Evolutionary conservation across 2,888 invertebrate genomes (phyloP).

Genomic region (Amorpha juglandis): DNA sequence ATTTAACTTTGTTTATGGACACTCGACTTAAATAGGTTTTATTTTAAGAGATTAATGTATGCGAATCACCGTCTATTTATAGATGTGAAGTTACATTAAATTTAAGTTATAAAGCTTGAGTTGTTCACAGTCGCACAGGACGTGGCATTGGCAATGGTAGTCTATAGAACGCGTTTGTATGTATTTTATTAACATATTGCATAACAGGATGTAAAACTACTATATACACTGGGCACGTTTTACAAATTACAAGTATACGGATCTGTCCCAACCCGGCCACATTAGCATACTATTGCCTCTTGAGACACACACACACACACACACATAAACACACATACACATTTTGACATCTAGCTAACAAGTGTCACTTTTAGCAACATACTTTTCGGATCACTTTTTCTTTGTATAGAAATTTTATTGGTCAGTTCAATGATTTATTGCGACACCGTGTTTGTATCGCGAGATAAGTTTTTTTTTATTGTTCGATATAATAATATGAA

Average conservation of each 20-base stretch:
- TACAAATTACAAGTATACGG: slow-evolving; percentile 36
- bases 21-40: no score
- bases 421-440: slow-evolving; percentile 21
- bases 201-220: slow-evolving; percentile 37
- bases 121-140: slow-evolving; percentile 14
- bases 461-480: neutral
- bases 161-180: slow-evolving; percentile 12
- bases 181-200: slow-evolving; percentile 20
- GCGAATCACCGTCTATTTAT: neutral
- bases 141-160: slow-evolving; percentile 13
- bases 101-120: neutral
- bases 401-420: slow-evolving; percentile 41
- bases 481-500: slow-evolving; percentile 6
- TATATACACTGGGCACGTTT: slow-evolving; percentile 37
- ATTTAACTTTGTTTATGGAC: neutral
- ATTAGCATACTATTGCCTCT: slow-evolving; percentile 15
- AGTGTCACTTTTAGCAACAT: slow-evolving; percentile 36
- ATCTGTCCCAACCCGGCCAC: slow-evolving; percentile 29
- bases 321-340: neutral
- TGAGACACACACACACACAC: neutral
- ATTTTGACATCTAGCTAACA: slow-evolving; percentile 40
- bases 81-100: neutral
- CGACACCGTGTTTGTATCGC: slow-evolving; percentile 14
- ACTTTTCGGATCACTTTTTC: slow-evolving; percentile 42
- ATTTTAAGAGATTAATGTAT: slow-evolving; percentile 12